Conservation (phyloP, 2,113 vertebrate genomes). For the Reinhardtius hippoglossoides region DNA sequence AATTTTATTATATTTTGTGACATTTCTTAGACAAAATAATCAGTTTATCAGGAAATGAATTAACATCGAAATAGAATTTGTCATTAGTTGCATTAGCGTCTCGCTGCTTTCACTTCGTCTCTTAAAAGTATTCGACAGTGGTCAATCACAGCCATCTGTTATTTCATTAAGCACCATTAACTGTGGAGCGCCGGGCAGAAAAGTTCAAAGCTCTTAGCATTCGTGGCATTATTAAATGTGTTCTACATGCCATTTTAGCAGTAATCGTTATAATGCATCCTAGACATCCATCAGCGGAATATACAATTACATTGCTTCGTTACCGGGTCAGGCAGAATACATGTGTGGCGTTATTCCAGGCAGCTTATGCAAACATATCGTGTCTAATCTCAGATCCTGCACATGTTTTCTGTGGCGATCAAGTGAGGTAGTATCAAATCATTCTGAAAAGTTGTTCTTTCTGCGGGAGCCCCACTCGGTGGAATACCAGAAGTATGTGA, state of each 20-base stretch:
- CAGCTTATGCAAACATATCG: slow-evolving; percentile 35
- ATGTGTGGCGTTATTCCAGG: slow-evolving; percentile 31
- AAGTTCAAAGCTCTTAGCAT: slow-evolving; percentile 76
- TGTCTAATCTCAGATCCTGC: slow-evolving; percentile 63
- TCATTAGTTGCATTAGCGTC: not conserved
- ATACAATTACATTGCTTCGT: slow-evolving; percentile 56
- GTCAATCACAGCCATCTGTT: slow-evolving; percentile 65
- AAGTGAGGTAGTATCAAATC: slow-evolving; percentile 60
- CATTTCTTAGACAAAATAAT: not conserved
- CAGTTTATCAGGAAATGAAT: not conserved
- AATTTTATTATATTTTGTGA: not conserved
- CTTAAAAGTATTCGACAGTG: slow-evolving; percentile 27
- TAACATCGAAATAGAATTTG: rapidly evolving
- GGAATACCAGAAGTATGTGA: slow-evolving; percentile 71
- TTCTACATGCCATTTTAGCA: slow-evolving; percentile 63
- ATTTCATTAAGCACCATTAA: slow-evolving; percentile 74
- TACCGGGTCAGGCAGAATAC: slow-evolving; percentile 46
- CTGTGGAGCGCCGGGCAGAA: slow-evolving; percentile 42
- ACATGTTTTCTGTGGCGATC: slow-evolving; percentile 50
- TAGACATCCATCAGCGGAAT: slow-evolving; percentile 59
- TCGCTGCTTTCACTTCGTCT: slow-evolving; percentile 58
- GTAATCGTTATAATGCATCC: slow-evolving; percentile 57
- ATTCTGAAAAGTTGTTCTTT: slow-evolving; percentile 67
- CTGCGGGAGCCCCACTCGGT: slow-evolving; percentile 41
- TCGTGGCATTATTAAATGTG: slow-evolving; percentile 66